A percentile compares a stretch with the other conserved stretches of the same genome.
These are phyloP conservation scores for Ligdia adustata DNA, from an alignment of 2,888 invertebrate species.

Conservation along the genomic window DNA sequence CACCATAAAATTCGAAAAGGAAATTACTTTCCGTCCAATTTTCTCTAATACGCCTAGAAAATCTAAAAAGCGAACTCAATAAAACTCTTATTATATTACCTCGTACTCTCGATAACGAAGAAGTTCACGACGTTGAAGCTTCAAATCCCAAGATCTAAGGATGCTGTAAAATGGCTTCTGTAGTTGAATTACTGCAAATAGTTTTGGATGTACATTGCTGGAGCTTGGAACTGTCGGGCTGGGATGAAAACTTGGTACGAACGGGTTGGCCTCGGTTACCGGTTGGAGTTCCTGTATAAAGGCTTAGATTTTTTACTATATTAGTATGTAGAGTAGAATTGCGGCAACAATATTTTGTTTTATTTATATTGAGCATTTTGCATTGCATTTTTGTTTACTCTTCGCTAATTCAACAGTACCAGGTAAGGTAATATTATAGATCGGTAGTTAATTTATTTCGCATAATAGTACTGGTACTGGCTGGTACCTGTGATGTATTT, in stretches of 20 bases:
- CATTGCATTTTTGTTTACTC: no score
- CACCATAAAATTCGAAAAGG: constrained; percentile 16
- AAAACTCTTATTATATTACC: constrained; percentile 28
- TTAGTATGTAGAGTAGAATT: no score
- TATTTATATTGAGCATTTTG: no score
- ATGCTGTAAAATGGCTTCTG: constrained; percentile 18
- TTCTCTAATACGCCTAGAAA: constrained; percentile 12
- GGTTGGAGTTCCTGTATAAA: not conserved
- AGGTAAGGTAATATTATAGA: no score
- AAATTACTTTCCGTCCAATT: constrained; percentile 19
- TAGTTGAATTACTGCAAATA: constrained; percentile 56
- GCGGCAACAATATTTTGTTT: no score
- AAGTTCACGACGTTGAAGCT: constrained; percentile 17
- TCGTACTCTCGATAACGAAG: constrained; percentile 20
- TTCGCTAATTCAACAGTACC: no score
- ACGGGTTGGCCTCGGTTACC: not conserved
- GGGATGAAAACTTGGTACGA: constrained; percentile 9
- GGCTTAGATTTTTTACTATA: not conserved
- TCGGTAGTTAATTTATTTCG: no score
- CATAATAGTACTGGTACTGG: no score
- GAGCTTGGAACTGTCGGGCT: constrained; percentile 1
- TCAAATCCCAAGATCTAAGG: constrained; percentile 19
- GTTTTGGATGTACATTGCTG: constrained; percentile 37
- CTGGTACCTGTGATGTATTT: no score
- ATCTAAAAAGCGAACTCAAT: constrained; percentile 13